Evolutionary conservation across 2,888 invertebrate genomes (phyloP), one percentile per base, ranked within the genome.

Genomic region (Acanthosepion lycidas): DNA sequence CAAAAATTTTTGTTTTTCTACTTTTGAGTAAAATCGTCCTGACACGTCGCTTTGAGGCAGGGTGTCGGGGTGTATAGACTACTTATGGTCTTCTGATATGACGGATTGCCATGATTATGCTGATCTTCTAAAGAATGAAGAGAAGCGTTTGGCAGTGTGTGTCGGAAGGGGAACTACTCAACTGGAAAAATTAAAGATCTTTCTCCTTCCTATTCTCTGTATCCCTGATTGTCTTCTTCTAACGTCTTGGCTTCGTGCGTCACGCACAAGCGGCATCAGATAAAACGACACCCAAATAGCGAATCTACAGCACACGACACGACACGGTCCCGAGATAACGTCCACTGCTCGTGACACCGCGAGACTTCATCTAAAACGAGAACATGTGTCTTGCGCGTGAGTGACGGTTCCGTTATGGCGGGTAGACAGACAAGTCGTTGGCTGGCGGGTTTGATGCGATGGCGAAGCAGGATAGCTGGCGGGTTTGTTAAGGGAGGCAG

Each of bases 291-390:
- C 78, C 78, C 78, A 78, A 78, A 78, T 78, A 78, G 78, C 78
- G 78, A 15, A n/a, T 78, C 78, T 78, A 78, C 78, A 33, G 78
- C n/a, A n/a, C 15, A 33, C 78, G 78, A 78, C 78, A 78, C 78
- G 78, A 78, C 78, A 78, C 78, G n/a, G 78, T 78, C 78, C 78
- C 78, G 78, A n/a, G 78, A 78, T 78, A 78, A 78, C 78, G 78
- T 78, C 78, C 78, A n/a, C 78, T 28, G 78, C 28, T 78, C 78
- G 78, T 78, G 78, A 78, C 78, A 33, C n/a, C n/a, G 78, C 78
- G 78, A 78, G 78, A 78, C 78, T 78, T 78, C n/a, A 78, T 78
- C 78, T 78, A 33, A 78, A 78, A 78, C n/a, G n/a, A 78, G 78
- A 78, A 78, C 78, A 78, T 78, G 78, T 78, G 78, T 78, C 78